Evolutionary conservation across 92 coral and sea anemone genomes (phyloP).

Genomic region (Siderastrea siderea): DNA sequence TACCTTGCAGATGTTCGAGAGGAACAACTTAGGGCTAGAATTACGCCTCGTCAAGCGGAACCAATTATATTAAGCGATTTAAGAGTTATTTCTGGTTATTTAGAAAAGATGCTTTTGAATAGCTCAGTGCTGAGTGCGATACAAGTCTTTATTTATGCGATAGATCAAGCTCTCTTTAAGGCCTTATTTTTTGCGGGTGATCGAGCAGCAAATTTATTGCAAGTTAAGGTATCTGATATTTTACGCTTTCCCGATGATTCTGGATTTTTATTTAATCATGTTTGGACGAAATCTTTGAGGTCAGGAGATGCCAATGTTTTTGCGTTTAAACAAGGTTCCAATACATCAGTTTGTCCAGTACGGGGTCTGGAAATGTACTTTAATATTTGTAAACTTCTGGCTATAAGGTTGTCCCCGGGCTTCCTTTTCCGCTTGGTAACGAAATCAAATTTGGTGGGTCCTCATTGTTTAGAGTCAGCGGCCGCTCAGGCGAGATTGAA

Average conservation of each 20-base stretch:
- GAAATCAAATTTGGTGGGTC: background rate
- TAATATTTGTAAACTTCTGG: constrained; percentile 2
- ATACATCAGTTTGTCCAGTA: constrained; percentile 42
- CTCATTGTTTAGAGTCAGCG: background rate
- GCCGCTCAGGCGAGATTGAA: constrained; percentile 49
- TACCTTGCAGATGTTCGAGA: constrained; percentile 48
- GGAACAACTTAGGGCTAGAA: constrained; percentile 42
- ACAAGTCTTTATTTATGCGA: constrained; percentile 5
- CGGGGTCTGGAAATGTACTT: constrained; percentile 24
- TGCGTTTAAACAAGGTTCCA: constrained; percentile 39
- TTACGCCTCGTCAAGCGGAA: constrained; percentile 17
- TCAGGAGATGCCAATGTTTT: constrained; percentile 42
- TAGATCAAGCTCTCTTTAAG: constrained; percentile 26
- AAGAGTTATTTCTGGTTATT: background rate
- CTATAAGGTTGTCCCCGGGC: background rate
- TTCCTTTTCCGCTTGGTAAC: background rate
- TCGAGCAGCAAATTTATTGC: constrained; percentile 5
- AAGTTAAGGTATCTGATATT: background rate
- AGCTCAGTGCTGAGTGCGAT: background rate
- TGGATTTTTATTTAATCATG: constrained; percentile 25
- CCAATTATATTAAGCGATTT: constrained; percentile 8
- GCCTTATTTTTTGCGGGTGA: constrained; percentile 31
- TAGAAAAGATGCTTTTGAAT: background rate
- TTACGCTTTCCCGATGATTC: constrained; percentile 11
- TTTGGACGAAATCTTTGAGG: constrained; percentile 43